A percentile compares a stretch with the other conserved stretches of the same genome.
Evolutionary conservation across 2,888 invertebrate species (phyloP).

Genomic region (Clivina fossor): DNA sequence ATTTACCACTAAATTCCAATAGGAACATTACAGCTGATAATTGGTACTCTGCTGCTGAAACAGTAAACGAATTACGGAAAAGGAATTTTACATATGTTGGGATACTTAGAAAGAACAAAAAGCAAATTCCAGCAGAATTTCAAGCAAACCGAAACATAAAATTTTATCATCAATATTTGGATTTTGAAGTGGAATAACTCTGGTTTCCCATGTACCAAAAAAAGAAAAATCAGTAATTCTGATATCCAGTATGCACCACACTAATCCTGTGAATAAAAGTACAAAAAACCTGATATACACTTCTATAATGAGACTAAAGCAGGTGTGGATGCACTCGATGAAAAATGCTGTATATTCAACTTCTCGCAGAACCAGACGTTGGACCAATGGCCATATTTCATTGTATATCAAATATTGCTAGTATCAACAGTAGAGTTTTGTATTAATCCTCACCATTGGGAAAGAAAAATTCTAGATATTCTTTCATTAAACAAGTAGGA

Average conservation of each 20-base stretch:
- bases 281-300: constrained; percentile 2
- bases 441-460: no score
- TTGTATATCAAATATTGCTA: constrained; percentile 2
- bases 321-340: constrained; percentile 1
- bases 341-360: constrained; percentile 1
- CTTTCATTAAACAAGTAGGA: no score
- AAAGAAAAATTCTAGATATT: no score
- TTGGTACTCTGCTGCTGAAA: constrained; percentile 21
- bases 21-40: constrained; percentile 11
- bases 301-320: constrained; percentile 5
- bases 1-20: constrained; percentile 18
- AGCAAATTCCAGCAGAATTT: not conserved
- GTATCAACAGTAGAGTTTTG: not conserved
- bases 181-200: constrained; percentile 2
- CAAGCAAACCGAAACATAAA: not conserved
- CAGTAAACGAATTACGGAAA: constrained; percentile 26
- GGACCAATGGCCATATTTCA: constrained; percentile 4
- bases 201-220: constrained; percentile 4
- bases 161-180: not conserved
- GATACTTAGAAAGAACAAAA: not conserved
- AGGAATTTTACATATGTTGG: constrained; percentile 10
- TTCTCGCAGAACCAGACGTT: not conserved
- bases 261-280: not conserved
- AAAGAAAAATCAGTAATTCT: constrained; percentile 2
- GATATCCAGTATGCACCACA: constrained; percentile 7